A percentile compares a stretch with the other conserved stretches of the same genome.
phyloP scores from a whole-genome alignment of 2,797 vertebrate species.

The Chiloscyllium punctatum region DNA sequence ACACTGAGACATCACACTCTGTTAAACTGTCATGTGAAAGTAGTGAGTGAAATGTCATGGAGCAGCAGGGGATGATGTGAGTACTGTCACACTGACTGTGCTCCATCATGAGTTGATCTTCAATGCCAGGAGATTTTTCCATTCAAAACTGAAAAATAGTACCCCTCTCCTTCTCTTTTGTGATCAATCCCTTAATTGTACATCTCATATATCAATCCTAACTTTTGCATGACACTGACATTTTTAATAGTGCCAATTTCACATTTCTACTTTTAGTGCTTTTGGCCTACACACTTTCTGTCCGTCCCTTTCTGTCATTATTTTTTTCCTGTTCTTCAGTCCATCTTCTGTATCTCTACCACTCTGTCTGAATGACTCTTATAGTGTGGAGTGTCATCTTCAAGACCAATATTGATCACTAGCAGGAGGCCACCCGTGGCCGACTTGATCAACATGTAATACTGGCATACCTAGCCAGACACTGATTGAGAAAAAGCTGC shows the following conservation, averaged over 20 bases:
- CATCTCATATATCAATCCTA: not conserved
- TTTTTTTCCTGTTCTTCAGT: not conserved
- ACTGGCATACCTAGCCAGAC: not conserved
- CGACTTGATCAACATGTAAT: not conserved
- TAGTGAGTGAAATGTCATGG: constrained; percentile 6
- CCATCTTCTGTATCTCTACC: not conserved
- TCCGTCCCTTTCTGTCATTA: not conserved
- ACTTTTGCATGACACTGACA: not conserved
- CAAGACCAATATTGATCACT: not conserved
- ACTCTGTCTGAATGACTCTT: not conserved
- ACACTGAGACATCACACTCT: not conserved
- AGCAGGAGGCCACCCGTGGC: not conserved
- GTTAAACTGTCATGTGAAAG: not conserved
- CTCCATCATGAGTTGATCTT: constrained; percentile 12
- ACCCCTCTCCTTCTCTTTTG: not conserved
- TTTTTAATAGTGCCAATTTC: too few species aligned
- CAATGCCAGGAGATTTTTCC: constrained; percentile 38
- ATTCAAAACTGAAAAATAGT: constrained; percentile 39
- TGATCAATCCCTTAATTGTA: not conserved
- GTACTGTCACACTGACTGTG: not conserved
- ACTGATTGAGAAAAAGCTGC: not conserved
- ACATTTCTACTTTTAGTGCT: not conserved
- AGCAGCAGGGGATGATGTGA: not conserved
- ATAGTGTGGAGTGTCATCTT: not conserved
- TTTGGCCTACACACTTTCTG: not conserved